Base-by-base conservation (phyloP, 2,797 vertebrate genomes). In the Tokudaia muenninki region DNA sequence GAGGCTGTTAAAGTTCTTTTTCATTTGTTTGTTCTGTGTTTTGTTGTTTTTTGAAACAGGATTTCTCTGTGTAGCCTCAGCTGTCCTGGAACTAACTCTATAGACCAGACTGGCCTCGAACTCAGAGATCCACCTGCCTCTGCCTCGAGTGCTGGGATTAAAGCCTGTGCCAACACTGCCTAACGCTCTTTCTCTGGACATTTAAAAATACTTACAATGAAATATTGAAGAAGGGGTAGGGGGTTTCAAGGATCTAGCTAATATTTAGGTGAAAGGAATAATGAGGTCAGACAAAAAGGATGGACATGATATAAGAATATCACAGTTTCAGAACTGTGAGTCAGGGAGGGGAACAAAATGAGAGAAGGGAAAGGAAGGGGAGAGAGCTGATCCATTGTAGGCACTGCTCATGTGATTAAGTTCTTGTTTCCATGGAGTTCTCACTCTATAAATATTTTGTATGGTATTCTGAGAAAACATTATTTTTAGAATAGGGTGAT, bases 401-500 rank as follows among this genome's bases (percentile, higher is more conserved):
- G n/a, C 59, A 87, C 79, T 29, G 17, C 12, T 24, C 7, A 3
- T 9, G 7, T 24, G 55, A 82, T 47, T 65, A 26, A 50, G 55
- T 41, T 6, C 74, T 78, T 75, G 47, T 95, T 96, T 91, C 97
- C 61, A 86, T 89, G 90, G 86, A 91, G 37, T 77, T 95, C 75
- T 87, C 31, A 29, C 94, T 80, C 91, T 92, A 67, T 90, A 91
- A 92, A 81, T 94, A 95, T 78, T 87, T 95, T 86, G 65, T 47
- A 31, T 78, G n/a, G 61, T 88, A 94, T 55, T 78, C 31, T 52
- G 55, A 91, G 55, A 94, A 94, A 97, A 72, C 57, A 83, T 65
- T 72, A 79, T 67, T 86, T 94, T 94, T 97, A 75, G 12, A 87
- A 72, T 83, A 44, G 65, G 88, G 47, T 82, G 67, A 63, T 21